Evolutionary conservation across 2,888 invertebrate genomes (phyloP).

Genomic region (Punctoribates punctum): DNA sequence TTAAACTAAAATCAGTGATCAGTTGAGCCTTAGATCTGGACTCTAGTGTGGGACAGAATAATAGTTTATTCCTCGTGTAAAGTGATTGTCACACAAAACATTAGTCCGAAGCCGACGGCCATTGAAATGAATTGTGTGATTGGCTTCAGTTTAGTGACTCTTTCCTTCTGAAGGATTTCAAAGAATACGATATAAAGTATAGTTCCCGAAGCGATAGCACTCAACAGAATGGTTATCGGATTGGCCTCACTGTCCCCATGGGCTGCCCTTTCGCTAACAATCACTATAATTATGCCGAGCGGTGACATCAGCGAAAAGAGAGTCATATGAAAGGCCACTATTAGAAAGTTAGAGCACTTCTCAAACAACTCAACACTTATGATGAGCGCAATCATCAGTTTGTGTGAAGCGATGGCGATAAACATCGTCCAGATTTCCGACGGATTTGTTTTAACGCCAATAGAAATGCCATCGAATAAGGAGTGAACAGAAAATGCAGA

Average conservation of each 20-base stretch:
- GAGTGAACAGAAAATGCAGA: constrained; percentile 40
- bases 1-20: too few species aligned
- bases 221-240: constrained; percentile 39
- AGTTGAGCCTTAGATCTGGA: too few species aligned
- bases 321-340: constrained; percentile 8
- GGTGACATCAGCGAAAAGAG: constrained; percentile 21
- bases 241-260: not conserved
- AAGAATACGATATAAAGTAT: constrained; percentile 45
- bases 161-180: constrained; percentile 41
- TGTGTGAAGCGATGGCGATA: constrained; percentile 41
- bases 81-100: constrained; percentile 27
- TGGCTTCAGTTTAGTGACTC: constrained; percentile 11
- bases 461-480: constrained; percentile 42
- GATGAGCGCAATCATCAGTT: constrained; percentile 41
- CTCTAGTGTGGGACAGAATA: too few species aligned
- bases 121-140: constrained; percentile 33
- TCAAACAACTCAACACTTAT: constrained; percentile 41
- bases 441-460: constrained; percentile 33
- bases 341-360: constrained; percentile 19
- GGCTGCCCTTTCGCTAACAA: not conserved
- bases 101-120: constrained; percentile 27
- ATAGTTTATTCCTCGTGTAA: constrained; percentile 18
- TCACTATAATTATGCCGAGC: constrained; percentile 18
- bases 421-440: constrained; percentile 42
- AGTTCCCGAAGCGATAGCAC: constrained; percentile 43